Evolutionary conservation across 2,797 vertebrate species (phyloP).

Genomic region (Takifugu rubripes): DNA sequence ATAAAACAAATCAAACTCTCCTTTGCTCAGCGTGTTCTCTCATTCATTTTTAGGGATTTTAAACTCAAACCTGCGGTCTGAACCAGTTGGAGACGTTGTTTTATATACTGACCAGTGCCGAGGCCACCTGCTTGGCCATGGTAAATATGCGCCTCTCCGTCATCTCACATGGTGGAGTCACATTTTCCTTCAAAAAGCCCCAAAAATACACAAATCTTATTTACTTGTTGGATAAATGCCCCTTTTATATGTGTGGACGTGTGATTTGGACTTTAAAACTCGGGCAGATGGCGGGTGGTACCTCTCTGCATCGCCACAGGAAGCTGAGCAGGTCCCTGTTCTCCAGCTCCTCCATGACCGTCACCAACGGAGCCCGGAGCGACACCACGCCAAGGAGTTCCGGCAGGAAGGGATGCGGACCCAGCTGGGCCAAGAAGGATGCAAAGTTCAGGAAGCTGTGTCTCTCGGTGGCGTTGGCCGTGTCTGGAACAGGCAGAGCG

Average conservation of each 20-base stretch:
- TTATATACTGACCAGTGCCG: constrained; percentile 82
- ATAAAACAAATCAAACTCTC: no score
- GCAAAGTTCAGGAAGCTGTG: constrained; percentile 85
- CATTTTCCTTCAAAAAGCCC: constrained; percentile 68
- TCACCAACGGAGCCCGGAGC: constrained; percentile 81
- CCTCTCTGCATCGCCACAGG: constrained; percentile 85
- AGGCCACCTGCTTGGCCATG: constrained; percentile 84
- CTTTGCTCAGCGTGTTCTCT: no score
- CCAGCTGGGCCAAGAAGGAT: constrained; percentile 85
- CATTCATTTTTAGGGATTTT: constrained; percentile 1
- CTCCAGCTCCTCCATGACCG: constrained; percentile 83
- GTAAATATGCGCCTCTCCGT: constrained; percentile 87
- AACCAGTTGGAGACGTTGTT: background rate
- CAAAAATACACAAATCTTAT: background rate
- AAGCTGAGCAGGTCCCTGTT: constrained; percentile 85
- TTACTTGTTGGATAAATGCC: background rate
- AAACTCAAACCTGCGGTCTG: constrained; percentile 5
- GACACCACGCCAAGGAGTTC: constrained; percentile 87
- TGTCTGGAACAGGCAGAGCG: constrained; percentile 57
- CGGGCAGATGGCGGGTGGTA: background rate
- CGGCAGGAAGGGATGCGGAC: constrained; percentile 84
- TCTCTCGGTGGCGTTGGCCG: constrained; percentile 70
- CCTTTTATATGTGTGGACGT: background rate
- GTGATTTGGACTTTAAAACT: background rate
- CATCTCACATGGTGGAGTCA: constrained; percentile 80